A percentile compares a stretch with the other conserved stretches of the same genome.
These are phyloP conservation scores for Steatocranus sp. DNA, from an alignment of 2,797 vertebrate genomes.

Conservation along the genomic window DNA sequence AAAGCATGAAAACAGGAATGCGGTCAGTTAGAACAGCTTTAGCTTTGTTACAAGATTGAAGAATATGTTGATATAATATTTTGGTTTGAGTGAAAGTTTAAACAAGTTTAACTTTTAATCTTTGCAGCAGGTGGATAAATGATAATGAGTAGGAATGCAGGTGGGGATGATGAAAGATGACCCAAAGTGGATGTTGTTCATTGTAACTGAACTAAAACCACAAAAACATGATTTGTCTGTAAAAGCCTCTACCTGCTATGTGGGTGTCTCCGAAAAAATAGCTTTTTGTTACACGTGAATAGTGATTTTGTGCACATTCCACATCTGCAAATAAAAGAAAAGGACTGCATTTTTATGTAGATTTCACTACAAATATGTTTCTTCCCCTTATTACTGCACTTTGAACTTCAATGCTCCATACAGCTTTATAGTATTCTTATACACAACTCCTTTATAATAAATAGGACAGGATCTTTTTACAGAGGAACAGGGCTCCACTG, in stretches of 20 bases:
- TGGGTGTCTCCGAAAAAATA: conserved; percentile 22
- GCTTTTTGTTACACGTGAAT: background rate
- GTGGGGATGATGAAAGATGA: background rate
- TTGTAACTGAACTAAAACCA: conserved; percentile 57
- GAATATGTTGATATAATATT: background rate
- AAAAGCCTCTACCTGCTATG: conserved; percentile 62
- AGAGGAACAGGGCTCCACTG: no score
- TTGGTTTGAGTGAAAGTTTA: background rate
- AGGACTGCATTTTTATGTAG: background rate
- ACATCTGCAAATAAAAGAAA: background rate
- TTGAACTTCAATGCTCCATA: no score
- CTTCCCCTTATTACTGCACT: no score
- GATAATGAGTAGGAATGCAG: background rate
- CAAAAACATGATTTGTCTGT: conserved; percentile 40
- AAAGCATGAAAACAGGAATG: background rate
- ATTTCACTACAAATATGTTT: background rate
- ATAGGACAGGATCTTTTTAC: no score
- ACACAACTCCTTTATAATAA: no score
- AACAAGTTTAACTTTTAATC: background rate
- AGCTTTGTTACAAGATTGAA: no score
- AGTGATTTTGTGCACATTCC: background rate
- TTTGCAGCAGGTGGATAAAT: background rate
- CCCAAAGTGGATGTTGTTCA: conserved; percentile 34
- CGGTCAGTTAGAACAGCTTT: background rate
- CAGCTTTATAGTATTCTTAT: no score